Evolutionary conservation across 2,888 invertebrate genomes (phyloP).

Genomic region (Carpatolechia fugitivella): DNA sequence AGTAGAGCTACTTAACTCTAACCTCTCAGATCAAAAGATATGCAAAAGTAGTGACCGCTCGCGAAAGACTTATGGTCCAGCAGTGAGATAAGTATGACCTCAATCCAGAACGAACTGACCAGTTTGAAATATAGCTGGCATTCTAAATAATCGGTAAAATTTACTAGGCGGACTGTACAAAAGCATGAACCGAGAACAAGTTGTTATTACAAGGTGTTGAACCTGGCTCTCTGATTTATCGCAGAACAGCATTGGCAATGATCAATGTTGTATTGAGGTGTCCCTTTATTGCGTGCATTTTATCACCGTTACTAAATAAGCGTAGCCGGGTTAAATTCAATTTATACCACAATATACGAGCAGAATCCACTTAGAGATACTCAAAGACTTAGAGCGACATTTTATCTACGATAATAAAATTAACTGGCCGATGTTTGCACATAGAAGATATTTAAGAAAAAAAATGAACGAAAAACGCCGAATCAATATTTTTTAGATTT

Average conservation of each 20-base stretch:
- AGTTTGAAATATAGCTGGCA: constrained; percentile 51
- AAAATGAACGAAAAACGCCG: no score
- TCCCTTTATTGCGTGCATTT: constrained; percentile 51
- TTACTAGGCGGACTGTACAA: constrained; percentile 46
- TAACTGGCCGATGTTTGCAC: no score
- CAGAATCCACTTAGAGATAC: constrained; percentile 8
- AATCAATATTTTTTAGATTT: no score
- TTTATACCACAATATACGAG: constrained; percentile 18
- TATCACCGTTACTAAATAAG: constrained; percentile 48
- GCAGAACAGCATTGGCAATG: constrained; percentile 57
- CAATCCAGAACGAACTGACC: constrained; percentile 52
- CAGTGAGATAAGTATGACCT: constrained; percentile 57
- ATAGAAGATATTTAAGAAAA: no score
- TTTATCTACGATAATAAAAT: no score
- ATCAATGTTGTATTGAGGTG: constrained; percentile 60
- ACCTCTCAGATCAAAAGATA: constrained; percentile 31
- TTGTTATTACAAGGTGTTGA: constrained; percentile 70
- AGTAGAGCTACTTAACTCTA: not conserved
- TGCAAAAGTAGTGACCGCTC: constrained; percentile 40
- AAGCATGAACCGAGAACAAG: constrained; percentile 52
- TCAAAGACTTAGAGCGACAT: no score
- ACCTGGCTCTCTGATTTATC: constrained; percentile 69
- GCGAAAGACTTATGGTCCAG: constrained; percentile 42
- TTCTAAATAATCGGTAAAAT: constrained; percentile 57
- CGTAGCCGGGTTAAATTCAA: constrained; percentile 36